Evolutionary conservation across 2,113 vertebrate species (phyloP).

Genomic region (Cyphomyrus plagiostoma): DNA sequence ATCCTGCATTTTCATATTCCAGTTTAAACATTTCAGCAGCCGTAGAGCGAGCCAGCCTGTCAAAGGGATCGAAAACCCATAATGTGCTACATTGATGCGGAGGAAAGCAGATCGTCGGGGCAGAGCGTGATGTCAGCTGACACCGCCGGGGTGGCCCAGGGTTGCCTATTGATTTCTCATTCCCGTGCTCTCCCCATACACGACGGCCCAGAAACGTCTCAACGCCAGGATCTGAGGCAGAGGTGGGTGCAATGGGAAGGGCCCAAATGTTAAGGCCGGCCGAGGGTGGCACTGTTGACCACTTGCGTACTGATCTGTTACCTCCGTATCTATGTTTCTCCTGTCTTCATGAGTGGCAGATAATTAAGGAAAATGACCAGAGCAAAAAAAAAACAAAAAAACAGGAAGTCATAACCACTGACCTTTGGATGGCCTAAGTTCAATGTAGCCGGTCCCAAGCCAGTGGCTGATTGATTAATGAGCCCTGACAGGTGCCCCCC

Average conservation of each 20-base stretch:
- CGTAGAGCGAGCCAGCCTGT: neutral
- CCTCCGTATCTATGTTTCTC: neutral
- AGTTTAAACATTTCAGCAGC: neutral
- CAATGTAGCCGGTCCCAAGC: neutral
- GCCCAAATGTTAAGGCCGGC: neutral
- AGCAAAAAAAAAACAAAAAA: neutral
- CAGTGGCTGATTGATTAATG: neutral
- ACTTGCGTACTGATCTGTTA: neutral
- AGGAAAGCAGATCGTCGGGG: neutral
- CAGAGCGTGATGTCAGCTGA: neutral
- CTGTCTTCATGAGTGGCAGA: neutral
- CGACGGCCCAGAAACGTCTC: neutral
- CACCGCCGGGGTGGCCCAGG: too few species aligned
- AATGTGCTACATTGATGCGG: neutral
- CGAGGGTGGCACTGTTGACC: neutral
- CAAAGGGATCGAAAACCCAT: neutral
- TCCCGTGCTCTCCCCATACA: neutral
- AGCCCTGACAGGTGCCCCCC: neutral
- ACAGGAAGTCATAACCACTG: neutral
- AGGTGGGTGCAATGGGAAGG: neutral
- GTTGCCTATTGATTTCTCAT: constrained; percentile 3
- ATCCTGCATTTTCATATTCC: neutral
- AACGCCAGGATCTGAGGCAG: neutral
- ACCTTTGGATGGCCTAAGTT: neutral
- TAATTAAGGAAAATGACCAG: neutral